A percentile compares a stretch with the other conserved stretches of the same genome.
Conservation (phyloP, 2,888 invertebrate genomes). For the Trisateles emortualis region DNA sequence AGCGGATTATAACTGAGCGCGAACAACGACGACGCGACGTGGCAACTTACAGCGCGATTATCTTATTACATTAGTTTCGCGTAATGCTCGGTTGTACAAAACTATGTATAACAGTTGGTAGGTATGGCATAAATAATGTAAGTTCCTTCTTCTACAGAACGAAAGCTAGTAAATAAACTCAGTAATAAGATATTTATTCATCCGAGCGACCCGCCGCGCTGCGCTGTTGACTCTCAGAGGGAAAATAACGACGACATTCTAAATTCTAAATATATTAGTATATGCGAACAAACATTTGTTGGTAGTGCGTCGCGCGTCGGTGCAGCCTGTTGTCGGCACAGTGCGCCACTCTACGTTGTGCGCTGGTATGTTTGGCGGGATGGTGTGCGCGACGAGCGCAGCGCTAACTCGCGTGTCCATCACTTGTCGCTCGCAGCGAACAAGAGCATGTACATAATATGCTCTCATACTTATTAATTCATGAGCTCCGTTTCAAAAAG, state of each 20-base stretch:
- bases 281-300: background rate
- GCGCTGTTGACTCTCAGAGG: no score
- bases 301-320: background rate
- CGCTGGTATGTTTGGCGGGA: background rate
- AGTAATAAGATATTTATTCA: no score
- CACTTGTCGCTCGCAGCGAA: slow-evolving; percentile 10
- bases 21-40: slow-evolving; percentile 19
- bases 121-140: no score
- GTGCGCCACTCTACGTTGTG: background rate
- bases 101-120: background rate
- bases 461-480: slow-evolving; percentile 21
- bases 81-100: background rate
- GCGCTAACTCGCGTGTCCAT: background rate
- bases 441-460: slow-evolving; percentile 7
- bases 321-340: no score
- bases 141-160: no score
- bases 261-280: background rate
- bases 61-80: slow-evolving; percentile 29
- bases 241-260: no score
- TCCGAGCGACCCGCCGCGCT: no score
- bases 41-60: slow-evolving; percentile 39
- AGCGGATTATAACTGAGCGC: slow-evolving; percentile 34
- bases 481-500: slow-evolving; percentile 20
- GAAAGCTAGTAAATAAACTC: no score
- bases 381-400: background rate